Evolutionary conservation across 2,888 invertebrate species (phyloP).

Genomic region (Palloptera scutellata): DNA sequence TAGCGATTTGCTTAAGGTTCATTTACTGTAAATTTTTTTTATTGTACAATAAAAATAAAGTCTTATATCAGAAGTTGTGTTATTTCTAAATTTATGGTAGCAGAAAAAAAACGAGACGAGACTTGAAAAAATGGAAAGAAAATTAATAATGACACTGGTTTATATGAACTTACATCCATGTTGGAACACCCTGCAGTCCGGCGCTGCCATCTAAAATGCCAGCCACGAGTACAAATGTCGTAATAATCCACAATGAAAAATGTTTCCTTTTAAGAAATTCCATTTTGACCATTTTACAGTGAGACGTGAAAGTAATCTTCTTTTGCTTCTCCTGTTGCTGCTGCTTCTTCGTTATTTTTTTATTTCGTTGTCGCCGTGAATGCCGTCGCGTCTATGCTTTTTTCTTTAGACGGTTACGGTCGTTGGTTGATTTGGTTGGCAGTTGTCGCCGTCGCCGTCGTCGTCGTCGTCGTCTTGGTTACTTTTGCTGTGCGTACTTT

Average conservation of each 20-base stretch:
- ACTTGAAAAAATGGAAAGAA: constrained; percentile 8
- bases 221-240: constrained; percentile 55
- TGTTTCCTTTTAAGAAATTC: constrained; percentile 60
- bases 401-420: background rate
- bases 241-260: constrained; percentile 60
- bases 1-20: background rate
- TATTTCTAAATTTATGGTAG: background rate
- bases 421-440: too few relatives aligned
- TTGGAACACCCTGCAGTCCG: constrained; percentile 62
- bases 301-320: constrained; percentile 8
- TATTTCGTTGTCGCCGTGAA: background rate
- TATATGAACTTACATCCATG: constrained; percentile 62
- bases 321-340: background rate
- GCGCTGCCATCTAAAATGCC: constrained; percentile 50
- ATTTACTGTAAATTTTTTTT: background rate
- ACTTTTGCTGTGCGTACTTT: background rate
- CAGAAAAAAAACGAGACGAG: constrained; percentile 3
- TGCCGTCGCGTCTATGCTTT: background rate
- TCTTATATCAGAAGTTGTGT: background rate
- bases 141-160: constrained; percentile 1
- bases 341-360: background rate
- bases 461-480: too few relatives aligned
- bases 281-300: constrained; percentile 53
- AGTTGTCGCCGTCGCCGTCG: too few relatives aligned
- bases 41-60: background rate